Evolutionary conservation across 2,113 vertebrate species (phyloP), one percentile per base, ranked within the genome.

Genomic region (Mus spicilegus): DNA sequence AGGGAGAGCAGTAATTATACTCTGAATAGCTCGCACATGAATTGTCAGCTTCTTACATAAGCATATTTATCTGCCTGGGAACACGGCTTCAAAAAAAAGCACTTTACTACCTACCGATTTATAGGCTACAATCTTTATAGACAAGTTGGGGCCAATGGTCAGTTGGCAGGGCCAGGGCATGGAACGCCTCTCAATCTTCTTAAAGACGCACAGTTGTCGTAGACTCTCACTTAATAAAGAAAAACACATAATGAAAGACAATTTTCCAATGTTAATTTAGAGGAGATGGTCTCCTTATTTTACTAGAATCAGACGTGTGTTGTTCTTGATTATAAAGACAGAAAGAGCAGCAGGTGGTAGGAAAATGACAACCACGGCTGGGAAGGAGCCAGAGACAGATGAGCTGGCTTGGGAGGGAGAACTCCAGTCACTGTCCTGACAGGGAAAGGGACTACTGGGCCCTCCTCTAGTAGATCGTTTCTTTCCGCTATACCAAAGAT

Each of bases 121-220:
- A 98, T 99, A 99, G 82, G 99, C 99, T 87, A 99, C 97, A 36
- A 99, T 99, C 84, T 98, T 99, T 98, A 99, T 99, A 92, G 99
- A 98, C 72, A 99, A 97, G 93, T 98, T 95, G 98, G 99, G 99
- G 96, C 99, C 99, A 63, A 99, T 99, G 94, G 99, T 99, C 92
- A 99, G 99, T 42, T 98, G 98, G 96, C 99, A 99, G 42, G 98
- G 98, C 99, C 99, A 99, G 58, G 98, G 46, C 96, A 98, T 95
- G 5, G 99, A 98, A 82, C 84, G 98, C 94, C 98, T 98, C 98
- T 99, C 99, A 19, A 98, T 98, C 72, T 98, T 98, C 98, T 99
- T 99, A 95, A 99, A 99, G 98, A 99, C 98, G 13, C 98, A 98
- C 93, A 99, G 99, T 85, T 99, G 98, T 97, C 99, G 98, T 17